Conservation (phyloP, 2,888 invertebrate genomes). For the Mythimna lalbum region DNA sequence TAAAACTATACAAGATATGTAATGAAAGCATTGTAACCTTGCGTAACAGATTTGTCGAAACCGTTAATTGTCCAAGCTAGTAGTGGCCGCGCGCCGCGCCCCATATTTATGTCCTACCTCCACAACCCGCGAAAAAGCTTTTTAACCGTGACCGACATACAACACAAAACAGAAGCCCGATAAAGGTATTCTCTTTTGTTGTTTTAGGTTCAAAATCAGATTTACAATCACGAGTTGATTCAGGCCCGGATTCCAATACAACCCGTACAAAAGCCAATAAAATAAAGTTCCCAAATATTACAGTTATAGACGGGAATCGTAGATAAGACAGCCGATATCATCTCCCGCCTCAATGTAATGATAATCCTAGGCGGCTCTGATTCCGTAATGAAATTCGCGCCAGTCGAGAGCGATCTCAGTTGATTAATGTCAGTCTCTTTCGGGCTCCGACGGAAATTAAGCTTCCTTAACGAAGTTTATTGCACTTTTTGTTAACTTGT, state of each 20-base stretch:
- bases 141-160: constrained; percentile 49
- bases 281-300: constrained; percentile 36
- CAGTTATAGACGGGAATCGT: constrained; percentile 21
- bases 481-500: constrained; percentile 87
- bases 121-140: constrained; percentile 48
- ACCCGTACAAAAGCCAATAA: constrained; percentile 40
- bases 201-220: constrained; percentile 57
- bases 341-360: constrained; percentile 70
- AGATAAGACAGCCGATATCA: constrained; percentile 39
- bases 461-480: constrained; percentile 85
- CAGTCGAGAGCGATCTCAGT: constrained; percentile 78
- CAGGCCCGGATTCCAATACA: constrained; percentile 35
- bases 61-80: constrained; percentile 12
- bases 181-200: constrained; percentile 49
- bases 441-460: constrained; percentile 82
- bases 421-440: constrained; percentile 84
- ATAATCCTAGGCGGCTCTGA: constrained; percentile 74
- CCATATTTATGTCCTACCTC: constrained; percentile 29
- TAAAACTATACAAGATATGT: constrained; percentile 2
- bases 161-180: constrained; percentile 51
- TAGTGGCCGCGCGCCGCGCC: constrained; percentile 10
- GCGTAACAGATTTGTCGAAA: constrained; percentile 28
- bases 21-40: constrained; percentile 7
- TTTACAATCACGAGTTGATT: constrained; percentile 48
- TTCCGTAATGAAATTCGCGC: constrained; percentile 80